Percentiles rank a stretch among this genome's conserved stretches.
Evolutionary conservation across 2,797 vertebrate species (phyloP).

Genomic region (Tamandua tetradactyla): DNA sequence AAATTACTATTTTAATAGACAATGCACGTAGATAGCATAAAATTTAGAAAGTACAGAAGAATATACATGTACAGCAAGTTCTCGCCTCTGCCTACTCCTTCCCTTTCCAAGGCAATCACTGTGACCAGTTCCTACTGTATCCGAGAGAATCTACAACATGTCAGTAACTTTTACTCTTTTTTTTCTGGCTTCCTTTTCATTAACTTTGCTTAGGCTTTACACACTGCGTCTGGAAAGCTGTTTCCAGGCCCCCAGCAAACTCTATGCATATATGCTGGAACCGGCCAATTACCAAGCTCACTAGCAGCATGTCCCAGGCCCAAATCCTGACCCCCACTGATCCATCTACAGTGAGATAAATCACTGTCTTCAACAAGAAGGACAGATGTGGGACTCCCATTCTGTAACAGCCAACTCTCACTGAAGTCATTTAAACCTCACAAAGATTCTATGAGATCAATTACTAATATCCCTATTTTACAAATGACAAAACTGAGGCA

Average conservation of each 20-base stretch:
- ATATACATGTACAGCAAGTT: accelerated
- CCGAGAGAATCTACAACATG: not conserved
- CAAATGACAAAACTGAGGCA: not conserved
- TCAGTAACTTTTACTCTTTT: not conserved
- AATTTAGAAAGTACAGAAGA: not conserved
- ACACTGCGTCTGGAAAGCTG: not conserved
- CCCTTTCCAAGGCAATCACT: not conserved
- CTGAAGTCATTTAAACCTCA: not conserved
- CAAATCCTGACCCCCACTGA: not conserved
- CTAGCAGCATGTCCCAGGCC: not conserved
- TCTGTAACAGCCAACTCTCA: not conserved
- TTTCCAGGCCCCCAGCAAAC: not conserved
- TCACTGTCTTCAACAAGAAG: not conserved
- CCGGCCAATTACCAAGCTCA: not conserved
- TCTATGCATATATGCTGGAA: accelerated
- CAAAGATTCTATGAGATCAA: not conserved
- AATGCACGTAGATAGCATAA: not conserved
- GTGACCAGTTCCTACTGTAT: not conserved
- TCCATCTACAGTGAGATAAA: not conserved
- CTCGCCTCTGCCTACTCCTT: not conserved
- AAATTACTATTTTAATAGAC: not conserved
- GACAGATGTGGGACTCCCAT: not conserved
- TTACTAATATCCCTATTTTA: not conserved
- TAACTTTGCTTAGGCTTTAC: not conserved
- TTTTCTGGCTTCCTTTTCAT: too few relatives aligned